A percentile compares a stretch with the other conserved stretches of the same genome.
Conservation (phyloP, 2,113 vertebrate species). For the Lophochroa leadbeateri region DNA sequence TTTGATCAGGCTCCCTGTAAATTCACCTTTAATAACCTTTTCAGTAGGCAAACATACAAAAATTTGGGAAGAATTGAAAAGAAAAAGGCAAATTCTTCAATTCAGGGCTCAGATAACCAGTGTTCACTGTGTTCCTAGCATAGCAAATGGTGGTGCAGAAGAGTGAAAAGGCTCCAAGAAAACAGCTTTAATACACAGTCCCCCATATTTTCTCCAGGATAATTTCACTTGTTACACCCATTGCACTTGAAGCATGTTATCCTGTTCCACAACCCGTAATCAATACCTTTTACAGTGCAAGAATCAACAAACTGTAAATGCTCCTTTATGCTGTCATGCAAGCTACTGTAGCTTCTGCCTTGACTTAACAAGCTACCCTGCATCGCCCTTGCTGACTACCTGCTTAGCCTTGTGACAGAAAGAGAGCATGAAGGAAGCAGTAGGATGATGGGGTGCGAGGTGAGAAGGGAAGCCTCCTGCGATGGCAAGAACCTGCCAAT, state of each 20-base stretch:
- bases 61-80: not conserved
- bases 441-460: not conserved
- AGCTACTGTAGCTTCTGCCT: not conserved
- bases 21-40: not conserved
- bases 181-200: not conserved
- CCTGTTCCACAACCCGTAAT: not conserved
- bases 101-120: not conserved
- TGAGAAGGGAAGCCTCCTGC: rapidly evolving
- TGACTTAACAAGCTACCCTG: not conserved
- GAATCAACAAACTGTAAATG: not conserved
- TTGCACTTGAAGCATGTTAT: not conserved
- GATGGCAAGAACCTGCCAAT: not conserved
- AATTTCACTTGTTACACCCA: not conserved
- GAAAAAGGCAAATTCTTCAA: not conserved
- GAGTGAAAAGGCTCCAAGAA: not conserved
- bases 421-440: not conserved
- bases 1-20: not conserved
- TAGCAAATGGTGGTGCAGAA: not conserved
- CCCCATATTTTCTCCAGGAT: not conserved
- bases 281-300: not conserved
- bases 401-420: not conserved
- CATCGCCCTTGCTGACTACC: not conserved
- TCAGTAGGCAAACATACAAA: not conserved
- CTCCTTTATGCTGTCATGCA: not conserved
- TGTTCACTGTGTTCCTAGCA: not conserved